phyloP scores from a whole-genome alignment of 1,140 invertebrate species.

The Calosoma granatense region DNA sequence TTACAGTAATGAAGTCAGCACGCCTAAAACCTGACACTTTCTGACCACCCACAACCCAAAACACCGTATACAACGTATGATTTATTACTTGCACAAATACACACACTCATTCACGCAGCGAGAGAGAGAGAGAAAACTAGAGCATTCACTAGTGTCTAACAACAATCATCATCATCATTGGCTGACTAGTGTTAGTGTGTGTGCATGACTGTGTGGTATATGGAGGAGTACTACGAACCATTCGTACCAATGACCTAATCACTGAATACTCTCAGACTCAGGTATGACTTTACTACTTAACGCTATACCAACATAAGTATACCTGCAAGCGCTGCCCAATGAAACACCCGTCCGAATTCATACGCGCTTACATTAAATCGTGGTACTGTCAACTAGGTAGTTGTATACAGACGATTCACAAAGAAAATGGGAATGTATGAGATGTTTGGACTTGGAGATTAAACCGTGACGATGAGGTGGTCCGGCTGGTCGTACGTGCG shows the following conservation, averaged over 20 bases:
- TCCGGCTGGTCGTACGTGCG: neutral
- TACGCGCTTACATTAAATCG: neutral
- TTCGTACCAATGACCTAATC: neutral
- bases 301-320: neutral
- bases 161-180: too few relatives aligned
- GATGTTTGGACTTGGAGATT: conserved; percentile 6
- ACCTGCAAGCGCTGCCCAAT: neutral
- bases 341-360: neutral
- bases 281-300: neutral
- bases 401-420: neutral
- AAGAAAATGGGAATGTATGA: neutral
- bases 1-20: conserved; percentile 24
- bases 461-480: neutral
- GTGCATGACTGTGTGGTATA: too few relatives aligned
- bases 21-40: conserved; percentile 20
- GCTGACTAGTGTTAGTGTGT: too few relatives aligned
- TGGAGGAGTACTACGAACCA: too few relatives aligned
- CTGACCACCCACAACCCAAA: conserved; percentile 24
- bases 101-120: too few relatives aligned
- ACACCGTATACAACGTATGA: conserved; percentile 20
- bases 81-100: conserved; percentile 19
- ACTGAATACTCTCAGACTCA: neutral
- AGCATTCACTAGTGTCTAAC: too few relatives aligned
- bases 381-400: neutral
- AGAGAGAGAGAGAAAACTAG: too few relatives aligned